Evolutionary conservation across 2,797 vertebrate species (phyloP), one percentile per base, ranked within the genome.

Genomic region (Macropus fuliginosus): DNA sequence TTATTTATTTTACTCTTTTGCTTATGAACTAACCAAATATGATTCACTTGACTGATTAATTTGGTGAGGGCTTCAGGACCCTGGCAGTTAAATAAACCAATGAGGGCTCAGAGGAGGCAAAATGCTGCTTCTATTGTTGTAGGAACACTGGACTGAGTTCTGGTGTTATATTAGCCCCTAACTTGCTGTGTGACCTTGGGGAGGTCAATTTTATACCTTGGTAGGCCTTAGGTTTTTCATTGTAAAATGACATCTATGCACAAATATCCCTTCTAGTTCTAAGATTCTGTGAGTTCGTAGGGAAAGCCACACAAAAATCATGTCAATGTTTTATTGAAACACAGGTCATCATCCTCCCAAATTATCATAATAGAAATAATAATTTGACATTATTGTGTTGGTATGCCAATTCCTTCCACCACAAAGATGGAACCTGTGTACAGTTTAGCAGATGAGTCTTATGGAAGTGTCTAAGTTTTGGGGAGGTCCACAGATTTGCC

Each of bases 31-130:
- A 87, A 87, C 74, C 40, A 27, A 87, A 87, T 87, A 40, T 87
- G 74, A 87, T 87, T 87, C 74, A 87, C 74, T 87, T 87, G 74
- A 87, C 74, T 87, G 74, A 87, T 87, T 87, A 87, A 87, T 87
- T 87, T 87, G 74, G 74, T 87, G 74, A 87, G 74, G 3, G 40
- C 21, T 81, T 81, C 27, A 46, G 66, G n/a, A 16, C n/a, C 18
- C 66, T 46, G 66, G 66, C n/a, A 81, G 21, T 81, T 81, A 81
- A 74, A 74, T 40, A 40, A 81, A 81, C 66, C n/a, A 87, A 87
- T 87, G 74, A 4, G 74, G 27, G 46, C 74, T 87, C 74, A 46
- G 40, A 81, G 21, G 74, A 87, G 24, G 6, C 9, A 87, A 87
- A 87, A 87, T 50, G 74, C 40, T 87, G 40, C 24, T 50, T 50